phyloP scores from a whole-genome alignment of 53 echinoderm and acorn worm species.

The Arbacia lixula region DNA sequence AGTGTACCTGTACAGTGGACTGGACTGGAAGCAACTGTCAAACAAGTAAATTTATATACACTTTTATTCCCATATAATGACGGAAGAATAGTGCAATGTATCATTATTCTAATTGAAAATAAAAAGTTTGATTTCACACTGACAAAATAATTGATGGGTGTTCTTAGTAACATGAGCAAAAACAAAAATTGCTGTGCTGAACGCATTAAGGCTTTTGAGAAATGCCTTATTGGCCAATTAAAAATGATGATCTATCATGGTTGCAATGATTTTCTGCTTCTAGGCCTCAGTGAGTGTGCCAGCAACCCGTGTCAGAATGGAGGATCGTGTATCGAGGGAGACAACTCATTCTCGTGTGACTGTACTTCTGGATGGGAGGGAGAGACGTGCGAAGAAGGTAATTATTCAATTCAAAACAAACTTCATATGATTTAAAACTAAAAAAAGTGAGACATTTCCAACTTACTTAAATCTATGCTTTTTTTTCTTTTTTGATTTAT shows the following conservation, averaged over 20 bases:
- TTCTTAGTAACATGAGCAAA: no score
- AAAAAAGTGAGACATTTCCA: no score
- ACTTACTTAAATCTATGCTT: background rate
- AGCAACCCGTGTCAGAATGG: slow-evolving; percentile 67
- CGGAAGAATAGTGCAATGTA: no score
- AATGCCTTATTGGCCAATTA: no score
- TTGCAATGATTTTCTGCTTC: background rate
- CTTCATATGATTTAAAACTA: no score
- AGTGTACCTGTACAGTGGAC: slow-evolving; percentile 58
- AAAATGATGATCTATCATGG: background rate
- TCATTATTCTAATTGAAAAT: no score
- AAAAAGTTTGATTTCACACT: no score
- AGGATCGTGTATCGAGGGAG: slow-evolving; percentile 59
- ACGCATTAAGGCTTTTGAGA: no score
- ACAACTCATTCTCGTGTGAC: slow-evolving; percentile 46
- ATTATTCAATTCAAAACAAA: no score
- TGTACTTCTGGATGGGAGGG: slow-evolving; percentile 56
- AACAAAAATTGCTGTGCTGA: no score
- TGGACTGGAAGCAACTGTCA: slow-evolving; percentile 52
- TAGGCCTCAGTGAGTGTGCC: slow-evolving; percentile 59
- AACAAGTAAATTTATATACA: slow-evolving; percentile 26
- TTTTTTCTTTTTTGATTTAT: background rate
- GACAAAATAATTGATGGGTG: no score
- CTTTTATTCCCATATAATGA: no score
- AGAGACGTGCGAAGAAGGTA: slow-evolving; percentile 26